Base-by-base conservation (phyloP, 2,888 invertebrate species). In the Lasioglossum zephyrum region DNA sequence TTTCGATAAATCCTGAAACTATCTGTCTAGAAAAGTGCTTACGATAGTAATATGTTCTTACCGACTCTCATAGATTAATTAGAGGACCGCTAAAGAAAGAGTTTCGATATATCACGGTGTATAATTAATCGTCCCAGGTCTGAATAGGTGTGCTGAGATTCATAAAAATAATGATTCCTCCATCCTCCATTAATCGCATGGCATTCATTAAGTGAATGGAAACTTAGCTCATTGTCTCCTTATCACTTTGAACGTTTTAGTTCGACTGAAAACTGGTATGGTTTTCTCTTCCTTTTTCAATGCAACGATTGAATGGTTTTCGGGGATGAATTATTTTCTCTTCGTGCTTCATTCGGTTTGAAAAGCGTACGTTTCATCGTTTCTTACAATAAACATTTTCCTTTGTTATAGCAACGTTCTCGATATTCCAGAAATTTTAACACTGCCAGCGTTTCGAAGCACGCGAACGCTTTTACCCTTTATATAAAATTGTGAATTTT, bases 121-220 rank as follows among this genome's bases (percentile, higher is more conserved):
- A 26, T 70, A 84, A 84, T 84, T 84, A 77, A 81, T 84, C 73
- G 77, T 60, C 36, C 39, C 3, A 8, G 47, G 22, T 60, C 26
- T 31, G 53, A 76, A 49, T 69, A n/a, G 49, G 66, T 13, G 39
- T 3, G 39, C 66, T 3, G 66, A 77, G 81, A 66, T 73, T 81
- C 63, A 73, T 69, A 73, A 77, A 77, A 77, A 60, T 84, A 84
- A 77, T 41, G 82, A 73, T 82, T 76, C 26, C 49, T 47, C 60
- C 44, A 39, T 53, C 82, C 47, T 31, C 41, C 49, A 31, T 70
- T 82, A 82, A 77, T 84, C 70, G 31, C 74, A 22, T 36, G 31
- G 73, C 44, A 57, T 70, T 69, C 84, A 70, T 84, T 77, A 82
- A 39, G 36, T 82, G 47, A 84, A 63, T 84, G 57, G 49, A 69